A percentile compares a stretch with the other conserved stretches of the same genome.
phyloP scores from a whole-genome alignment of 2,888 invertebrate species.

The Leucoma salicis region DNA sequence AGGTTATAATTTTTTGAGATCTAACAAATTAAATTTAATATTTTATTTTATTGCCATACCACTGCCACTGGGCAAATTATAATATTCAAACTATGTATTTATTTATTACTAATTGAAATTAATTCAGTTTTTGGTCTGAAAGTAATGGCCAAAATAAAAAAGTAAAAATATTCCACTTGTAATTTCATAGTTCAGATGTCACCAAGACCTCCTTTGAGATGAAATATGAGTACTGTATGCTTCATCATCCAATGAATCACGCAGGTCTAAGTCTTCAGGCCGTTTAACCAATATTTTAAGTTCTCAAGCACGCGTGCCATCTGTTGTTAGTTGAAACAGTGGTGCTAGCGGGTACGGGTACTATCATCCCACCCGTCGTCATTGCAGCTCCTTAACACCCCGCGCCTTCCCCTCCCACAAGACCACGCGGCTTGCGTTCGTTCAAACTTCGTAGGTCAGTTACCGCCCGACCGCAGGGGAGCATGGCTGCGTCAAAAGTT shows the following conservation, averaged over 20 bases:
- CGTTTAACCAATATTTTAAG: slow-evolving; percentile 75
- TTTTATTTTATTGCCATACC: too few relatives aligned
- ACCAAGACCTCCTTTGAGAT: slow-evolving; percentile 74
- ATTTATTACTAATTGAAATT: too few relatives aligned
- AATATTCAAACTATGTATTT: too few relatives aligned
- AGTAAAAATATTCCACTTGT: too few relatives aligned
- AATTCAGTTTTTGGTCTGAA: too few relatives aligned
- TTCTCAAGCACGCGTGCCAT: slow-evolving; percentile 80
- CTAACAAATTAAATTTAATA: too few relatives aligned
- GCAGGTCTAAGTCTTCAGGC: slow-evolving; percentile 71
- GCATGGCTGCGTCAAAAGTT: slow-evolving; percentile 81
- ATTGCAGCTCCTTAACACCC: slow-evolving; percentile 54
- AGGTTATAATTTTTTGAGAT: too few relatives aligned
- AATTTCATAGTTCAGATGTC: slow-evolving; percentile 40
- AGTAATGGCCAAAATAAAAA: too few relatives aligned
- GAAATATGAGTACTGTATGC: slow-evolving; percentile 64
- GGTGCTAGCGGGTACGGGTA: slow-evolving; percentile 37
- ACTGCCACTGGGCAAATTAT: too few relatives aligned
- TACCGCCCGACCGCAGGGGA: slow-evolving; percentile 82
- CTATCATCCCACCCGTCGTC: slow-evolving; percentile 60
- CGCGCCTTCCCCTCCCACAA: slow-evolving; percentile 53
- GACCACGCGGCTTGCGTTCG: slow-evolving; percentile 81
- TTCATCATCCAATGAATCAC: slow-evolving; percentile 60
- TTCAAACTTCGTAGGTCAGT: slow-evolving; percentile 83
- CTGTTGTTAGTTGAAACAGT: slow-evolving; percentile 76